Evolutionary conservation across 2,888 invertebrate genomes (phyloP), one percentile per base, ranked within the genome.

Genomic region (Herminia tarsipennalis): DNA sequence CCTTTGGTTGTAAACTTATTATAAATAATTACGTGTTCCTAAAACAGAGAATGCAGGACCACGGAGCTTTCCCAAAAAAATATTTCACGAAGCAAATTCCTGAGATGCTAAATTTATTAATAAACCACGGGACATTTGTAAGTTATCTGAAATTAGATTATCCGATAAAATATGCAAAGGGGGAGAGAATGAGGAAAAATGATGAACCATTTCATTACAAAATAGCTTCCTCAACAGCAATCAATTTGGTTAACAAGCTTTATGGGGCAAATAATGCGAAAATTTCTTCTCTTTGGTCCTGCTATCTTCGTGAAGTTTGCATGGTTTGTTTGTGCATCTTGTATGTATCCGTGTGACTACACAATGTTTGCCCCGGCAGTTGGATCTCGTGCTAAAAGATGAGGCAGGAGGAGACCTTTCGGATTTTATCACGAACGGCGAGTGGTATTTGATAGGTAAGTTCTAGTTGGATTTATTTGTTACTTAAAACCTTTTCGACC

Each of bases 381-480:
- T 99, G 93, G 98, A 99, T 94, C 95, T 99, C 92, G 95, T 96
- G 90, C 95, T 99, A 86, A 97, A 98, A 92, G 97, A 97, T 79
- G 96, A 97, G 83, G 94, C 94, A 72, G 98, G 98, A 69, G 99
- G 99, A 67, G 99, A 99, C 92, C 94, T 97, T 76, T 96, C 97
- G 74, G 98, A 97, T 93, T 99, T 99, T 94, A 98, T 99, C 86
- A 96, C 97, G 75, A 99, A 99, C 86, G 99, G 99, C 78, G 99
- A 99, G 93, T 99, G 99, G 99, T 98, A 98, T 92, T 94, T 99
- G 81, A 95, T 99, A 93, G 98, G 99, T 98, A 92, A 95, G 95
- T 34, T 16, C 2, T 5, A 20, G 20, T 28, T 9, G n/a, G 4
- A 5, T 5, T n/a, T n/a, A n/a, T n/a, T 5, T 21, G 5, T 8